These are phyloP conservation scores for Parasteatoda tepidariorum DNA, from an alignment of 1,140 invertebrate genomes.

Conservation along the genomic window DNA sequence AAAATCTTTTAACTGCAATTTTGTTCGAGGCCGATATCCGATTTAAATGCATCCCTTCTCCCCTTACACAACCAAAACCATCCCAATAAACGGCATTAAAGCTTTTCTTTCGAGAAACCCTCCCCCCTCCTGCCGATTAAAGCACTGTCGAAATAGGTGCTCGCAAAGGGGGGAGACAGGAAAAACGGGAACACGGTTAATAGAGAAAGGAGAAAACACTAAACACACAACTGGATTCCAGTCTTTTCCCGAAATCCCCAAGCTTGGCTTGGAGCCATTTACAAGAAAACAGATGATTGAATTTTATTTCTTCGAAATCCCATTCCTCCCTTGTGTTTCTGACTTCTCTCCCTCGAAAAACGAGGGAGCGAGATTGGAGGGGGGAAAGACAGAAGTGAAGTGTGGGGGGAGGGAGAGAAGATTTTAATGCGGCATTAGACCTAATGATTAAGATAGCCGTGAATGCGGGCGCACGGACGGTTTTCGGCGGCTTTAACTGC, in stretches of 20 bases:
- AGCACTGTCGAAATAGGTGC: not conserved
- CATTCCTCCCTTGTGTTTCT: not conserved
- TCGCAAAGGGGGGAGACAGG: not conserved
- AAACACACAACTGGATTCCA: not conserved
- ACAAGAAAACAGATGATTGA: slow-evolving; percentile 60
- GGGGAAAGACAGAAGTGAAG: not conserved
- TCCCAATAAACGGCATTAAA: slow-evolving; percentile 7
- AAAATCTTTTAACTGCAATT: not conserved
- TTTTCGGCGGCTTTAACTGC: slow-evolving; percentile 60
- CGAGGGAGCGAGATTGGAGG: too few species aligned
- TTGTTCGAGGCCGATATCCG: not conserved
- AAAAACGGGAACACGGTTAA: slow-evolving; percentile 26
- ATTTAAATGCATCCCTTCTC: not conserved
- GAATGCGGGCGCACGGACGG: slow-evolving; percentile 49
- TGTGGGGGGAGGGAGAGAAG: slow-evolving; percentile 3
- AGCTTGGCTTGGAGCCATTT: slow-evolving; percentile 45
- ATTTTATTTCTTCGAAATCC: slow-evolving; percentile 54
- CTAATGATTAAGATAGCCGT: slow-evolving; percentile 61
- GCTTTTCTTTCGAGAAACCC: not conserved
- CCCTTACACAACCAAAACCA: not conserved
- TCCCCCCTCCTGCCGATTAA: not conserved
- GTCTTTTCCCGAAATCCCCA: slow-evolving; percentile 2
- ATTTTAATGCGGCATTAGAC: slow-evolving; percentile 61
- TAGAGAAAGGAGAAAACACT: slow-evolving; percentile 31
- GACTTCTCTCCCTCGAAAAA: slow-evolving; percentile 2